Base-by-base conservation (phyloP, 2,888 invertebrate genomes). In the Petrophora chlorosata region DNA sequence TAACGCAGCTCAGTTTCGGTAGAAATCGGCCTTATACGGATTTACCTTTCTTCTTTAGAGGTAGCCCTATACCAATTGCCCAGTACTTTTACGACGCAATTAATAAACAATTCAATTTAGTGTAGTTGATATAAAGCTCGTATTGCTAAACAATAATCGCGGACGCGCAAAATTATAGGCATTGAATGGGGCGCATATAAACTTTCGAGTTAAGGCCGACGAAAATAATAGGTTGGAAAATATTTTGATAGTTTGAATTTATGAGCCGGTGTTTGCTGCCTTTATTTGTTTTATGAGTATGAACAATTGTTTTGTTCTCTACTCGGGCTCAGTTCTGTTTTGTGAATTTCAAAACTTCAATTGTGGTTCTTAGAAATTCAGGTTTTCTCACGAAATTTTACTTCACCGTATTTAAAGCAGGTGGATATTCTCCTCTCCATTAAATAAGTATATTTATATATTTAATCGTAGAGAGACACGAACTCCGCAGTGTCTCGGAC, bases 31-130 rank as follows among this genome's bases (percentile, higher is more conserved):
- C n/a, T n/a, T n/a, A n/a, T n/a, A n/a, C n/a, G n/a, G n/a, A n/a
- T n/a, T n/a, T n/a, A n/a, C n/a, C n/a, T n/a, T n/a, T n/a, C n/a
- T n/a, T n/a, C n/a, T n/a, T n/a, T n/a, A n/a, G n/a, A n/a, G n/a
- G n/a, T n/a, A n/a, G 15, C 25, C 17, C 32, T 45, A 32, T 14
- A 19, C 23, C 7, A 26, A 15, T 10, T 3, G 7, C 9, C 12
- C 36, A 23, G 45, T 53, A 40, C 40, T 53, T 77, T 79, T 73
- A 78, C 61, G 65, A 67, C 49, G 62, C 65, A 71, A 74, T 82
- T 76, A 76, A 75, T 74, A 73, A 75, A 76, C 70, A 73, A 75
- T 79, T 74, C 59, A 67, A 58, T 73, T 69, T 63, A 70, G 59
- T 63, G 59, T 51, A 66, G 55, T 67, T 66, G 55, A 70, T 73